Evolutionary conservation across 1,140 invertebrate species (phyloP), one percentile per base, ranked within the genome.

Genomic region (Maconellicoccus hirsutus): DNA sequence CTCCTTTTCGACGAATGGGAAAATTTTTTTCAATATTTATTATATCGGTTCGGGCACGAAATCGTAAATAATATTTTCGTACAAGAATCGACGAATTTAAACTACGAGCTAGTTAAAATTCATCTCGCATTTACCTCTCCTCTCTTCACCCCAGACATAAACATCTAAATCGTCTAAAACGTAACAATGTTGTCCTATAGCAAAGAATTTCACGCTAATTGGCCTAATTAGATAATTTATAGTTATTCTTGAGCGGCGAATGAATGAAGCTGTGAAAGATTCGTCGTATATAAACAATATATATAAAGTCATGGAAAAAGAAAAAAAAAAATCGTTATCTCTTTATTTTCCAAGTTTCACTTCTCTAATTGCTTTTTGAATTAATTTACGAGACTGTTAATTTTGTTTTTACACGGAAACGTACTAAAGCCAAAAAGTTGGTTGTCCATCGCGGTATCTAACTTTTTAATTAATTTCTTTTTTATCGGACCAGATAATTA

Each of bases 181-280:
- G 16, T 19, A 38, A 52, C 42, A 52, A 8, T 52, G 42, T 52
- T 52, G 29, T 33, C 29, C 29, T n/a, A n/a, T n/a, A n/a, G 42
- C 42, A 16, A 3, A 33, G 29, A 3, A 16, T 52, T 52, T 52
- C 42, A 52, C 42, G 42, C 42, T 52, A 52, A 52, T 52, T 52
- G 42, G 42, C 42, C 42, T 52, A 52, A 52, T 52, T 52, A 52
- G 42, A 52, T 52, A 52, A 52, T 52, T 52, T 52, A 52, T 52
- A 52, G 42, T 14, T 52, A 52, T 52, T 16, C n/a, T 52, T 52
- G 29, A 33, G 29, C 29, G 29, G 29, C 12, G 29, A 33, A 33
- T 33, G 29, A 33, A 12, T 33, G 12, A 33, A 33, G 12, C 29
- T 6, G 29, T 33, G 29, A 33, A 33, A 33, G 29, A 33, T 33